Conservation (phyloP, 1,140 invertebrate genomes). For the Zaprionus taronus region DNA sequence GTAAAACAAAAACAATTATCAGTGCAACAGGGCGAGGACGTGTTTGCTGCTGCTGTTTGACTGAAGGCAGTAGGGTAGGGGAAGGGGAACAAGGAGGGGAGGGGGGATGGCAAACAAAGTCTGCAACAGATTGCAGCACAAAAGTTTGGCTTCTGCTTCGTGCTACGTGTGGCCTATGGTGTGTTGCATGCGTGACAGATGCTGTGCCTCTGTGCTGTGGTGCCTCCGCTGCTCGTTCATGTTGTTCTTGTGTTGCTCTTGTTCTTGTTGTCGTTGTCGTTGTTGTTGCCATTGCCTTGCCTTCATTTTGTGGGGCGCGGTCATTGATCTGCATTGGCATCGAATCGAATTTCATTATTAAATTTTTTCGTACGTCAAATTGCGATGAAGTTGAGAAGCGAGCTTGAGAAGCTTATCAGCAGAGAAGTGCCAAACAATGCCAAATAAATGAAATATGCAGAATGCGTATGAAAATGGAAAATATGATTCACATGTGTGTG, state of each 20-base stretch:
- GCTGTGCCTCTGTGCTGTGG: constrained; percentile 29
- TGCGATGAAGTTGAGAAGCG: not conserved
- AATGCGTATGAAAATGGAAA: not conserved
- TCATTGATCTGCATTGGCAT: constrained; percentile 60
- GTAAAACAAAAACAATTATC: constrained; percentile 30
- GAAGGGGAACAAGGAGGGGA: not conserved
- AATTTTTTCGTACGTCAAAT: not conserved
- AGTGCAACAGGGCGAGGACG: constrained; percentile 9
- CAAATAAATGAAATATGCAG: not conserved
- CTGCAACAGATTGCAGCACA: constrained; percentile 70
- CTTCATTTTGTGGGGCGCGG: constrained; percentile 25
- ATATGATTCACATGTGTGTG: not conserved
- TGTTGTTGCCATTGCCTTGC: constrained; percentile 26
- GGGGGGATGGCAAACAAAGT: constrained; percentile 23
- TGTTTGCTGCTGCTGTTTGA: not conserved
- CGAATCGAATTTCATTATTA: constrained; percentile 19
- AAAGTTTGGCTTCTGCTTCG: constrained; percentile 51
- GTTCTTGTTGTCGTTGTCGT: constrained; percentile 1
- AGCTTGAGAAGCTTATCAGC: not conserved
- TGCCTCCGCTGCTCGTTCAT: not conserved
- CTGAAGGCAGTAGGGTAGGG: not conserved
- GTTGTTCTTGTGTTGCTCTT: not conserved
- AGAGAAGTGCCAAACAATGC: not conserved
- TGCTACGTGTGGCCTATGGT: constrained; percentile 18
- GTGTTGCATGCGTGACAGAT: constrained; percentile 59